Evolutionary conservation across 2,888 invertebrate species (phyloP).

Genomic region (Caenorhabditis sinica): DNA sequence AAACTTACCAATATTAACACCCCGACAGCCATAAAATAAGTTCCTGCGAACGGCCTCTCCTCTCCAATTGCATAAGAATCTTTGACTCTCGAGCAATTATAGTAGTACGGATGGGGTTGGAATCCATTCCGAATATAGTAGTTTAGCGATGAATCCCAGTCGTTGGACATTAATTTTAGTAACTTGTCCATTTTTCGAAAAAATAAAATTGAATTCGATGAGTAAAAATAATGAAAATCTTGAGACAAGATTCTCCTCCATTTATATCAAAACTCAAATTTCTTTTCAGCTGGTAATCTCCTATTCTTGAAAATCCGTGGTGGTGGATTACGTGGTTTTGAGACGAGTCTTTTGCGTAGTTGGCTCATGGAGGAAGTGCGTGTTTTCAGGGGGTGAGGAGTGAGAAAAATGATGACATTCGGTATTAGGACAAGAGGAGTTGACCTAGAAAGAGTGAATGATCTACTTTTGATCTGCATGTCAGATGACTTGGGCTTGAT

Average conservation of each 20-base stretch:
- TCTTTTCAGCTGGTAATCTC: neutral
- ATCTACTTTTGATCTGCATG: no score
- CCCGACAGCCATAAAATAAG: constrained; percentile 45
- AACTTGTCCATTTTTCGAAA: neutral
- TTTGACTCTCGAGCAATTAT: constrained; percentile 34
- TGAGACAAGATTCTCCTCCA: no score
- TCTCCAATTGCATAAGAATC: constrained; percentile 29
- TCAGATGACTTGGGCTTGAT: no score
- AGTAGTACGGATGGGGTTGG: constrained; percentile 36
- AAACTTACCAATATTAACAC: constrained; percentile 27
- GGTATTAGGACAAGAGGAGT: neutral
- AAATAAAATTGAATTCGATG: no score
- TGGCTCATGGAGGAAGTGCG: neutral
- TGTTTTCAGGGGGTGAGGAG: neutral
- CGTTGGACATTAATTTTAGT: constrained; percentile 35
- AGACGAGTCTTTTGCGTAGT: neutral
- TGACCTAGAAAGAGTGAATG: neutral
- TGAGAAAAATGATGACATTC: neutral
- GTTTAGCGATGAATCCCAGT: constrained; percentile 36
- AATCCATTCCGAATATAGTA: constrained; percentile 44
- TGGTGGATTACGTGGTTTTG: neutral
- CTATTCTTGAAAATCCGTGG: neutral
- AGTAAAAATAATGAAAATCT: neutral
- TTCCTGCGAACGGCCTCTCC: constrained; percentile 16
- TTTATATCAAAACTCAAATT: neutral